Percentiles rank a stretch among this genome's conserved stretches.
phyloP scores from a whole-genome alignment of 2,797 vertebrate genomes.

The Lacerta viridis region DNA sequence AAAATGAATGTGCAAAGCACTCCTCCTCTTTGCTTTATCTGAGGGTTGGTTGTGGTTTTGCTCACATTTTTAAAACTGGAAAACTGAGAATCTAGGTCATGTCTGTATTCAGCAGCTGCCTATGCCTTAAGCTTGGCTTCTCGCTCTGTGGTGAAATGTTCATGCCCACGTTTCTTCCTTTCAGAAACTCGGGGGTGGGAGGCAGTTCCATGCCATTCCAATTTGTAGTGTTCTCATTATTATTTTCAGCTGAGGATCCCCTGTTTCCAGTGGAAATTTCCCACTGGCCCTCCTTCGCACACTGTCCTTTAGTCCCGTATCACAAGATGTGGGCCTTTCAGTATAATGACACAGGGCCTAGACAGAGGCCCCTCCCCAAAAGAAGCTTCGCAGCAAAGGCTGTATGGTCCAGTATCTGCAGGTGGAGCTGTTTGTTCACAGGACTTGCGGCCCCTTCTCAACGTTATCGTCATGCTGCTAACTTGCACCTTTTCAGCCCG shows the following conservation, averaged over 20 bases:
- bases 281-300: too few species aligned
- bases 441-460: not conserved
- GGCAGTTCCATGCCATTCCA: not conserved
- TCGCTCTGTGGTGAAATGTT: slow-evolving; percentile 41
- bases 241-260: not conserved
- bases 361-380: not conserved
- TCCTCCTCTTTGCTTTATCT: slow-evolving; percentile 19
- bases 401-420: not conserved
- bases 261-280: not conserved
- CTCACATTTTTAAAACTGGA: slow-evolving; percentile 6
- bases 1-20: rapidly evolving
- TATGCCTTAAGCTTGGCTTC: slow-evolving; percentile 65
- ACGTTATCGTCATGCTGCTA: not conserved
- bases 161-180: slow-evolving; percentile 36
- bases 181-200: not conserved
- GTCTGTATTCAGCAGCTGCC: slow-evolving; percentile 52
- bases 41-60: slow-evolving; percentile 40
- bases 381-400: not conserved
- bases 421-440: not conserved
- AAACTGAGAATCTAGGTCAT: slow-evolving; percentile 66
- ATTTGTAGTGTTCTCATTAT: not conserved
- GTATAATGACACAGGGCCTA: not conserved
- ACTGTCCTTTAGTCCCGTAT: too few species aligned
- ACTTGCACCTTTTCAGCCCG: too few species aligned
- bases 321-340: not conserved